These are phyloP conservation scores for Perca flavescens DNA, from an alignment of 2,113 vertebrate genomes.

Conservation along the genomic window DNA sequence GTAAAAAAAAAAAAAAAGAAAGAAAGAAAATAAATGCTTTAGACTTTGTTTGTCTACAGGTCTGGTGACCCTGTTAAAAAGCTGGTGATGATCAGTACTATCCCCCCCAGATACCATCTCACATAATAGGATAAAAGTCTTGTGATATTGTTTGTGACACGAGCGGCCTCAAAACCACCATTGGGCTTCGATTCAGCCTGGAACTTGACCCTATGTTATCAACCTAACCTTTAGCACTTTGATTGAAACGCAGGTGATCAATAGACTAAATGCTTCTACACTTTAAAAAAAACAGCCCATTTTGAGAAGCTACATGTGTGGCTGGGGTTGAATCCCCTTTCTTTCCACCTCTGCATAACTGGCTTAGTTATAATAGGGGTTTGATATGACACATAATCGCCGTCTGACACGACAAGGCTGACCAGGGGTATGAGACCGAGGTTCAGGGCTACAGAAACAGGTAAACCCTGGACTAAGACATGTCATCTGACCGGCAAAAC, in stretches of 20 bases:
- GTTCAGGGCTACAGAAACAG: constrained; percentile 7
- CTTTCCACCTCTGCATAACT: constrained; percentile 42
- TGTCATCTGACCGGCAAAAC: background rate
- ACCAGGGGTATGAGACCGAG: background rate
- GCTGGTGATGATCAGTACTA: constrained; percentile 80
- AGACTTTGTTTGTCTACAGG: constrained; percentile 79
- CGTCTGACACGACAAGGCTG: constrained; percentile 11
- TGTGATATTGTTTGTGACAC: constrained; percentile 39
- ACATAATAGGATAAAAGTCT: constrained; percentile 11
- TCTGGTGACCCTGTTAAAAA: constrained; percentile 74
- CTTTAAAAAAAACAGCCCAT: constrained; percentile 16
- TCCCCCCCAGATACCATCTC: constrained; percentile 5
- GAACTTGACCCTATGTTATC: background rate
- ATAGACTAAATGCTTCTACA: constrained; percentile 25
- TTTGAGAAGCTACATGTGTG: constrained; percentile 62
- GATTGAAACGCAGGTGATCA: constrained; percentile 25
- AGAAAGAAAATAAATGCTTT: constrained; percentile 2
- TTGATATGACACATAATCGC: constrained; percentile 47
- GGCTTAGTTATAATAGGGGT: constrained; percentile 22
- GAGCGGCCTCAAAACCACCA: constrained; percentile 4
- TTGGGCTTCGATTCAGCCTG: constrained; percentile 3
- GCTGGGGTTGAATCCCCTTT: constrained; percentile 36
- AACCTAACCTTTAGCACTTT: constrained; percentile 40
- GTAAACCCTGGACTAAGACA: background rate
- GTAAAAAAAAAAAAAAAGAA: constrained; percentile 49